Evolutionary conservation across 2,888 invertebrate genomes (phyloP), one percentile per base, ranked within the genome.

Genomic region (Nomada ferruginata): DNA sequence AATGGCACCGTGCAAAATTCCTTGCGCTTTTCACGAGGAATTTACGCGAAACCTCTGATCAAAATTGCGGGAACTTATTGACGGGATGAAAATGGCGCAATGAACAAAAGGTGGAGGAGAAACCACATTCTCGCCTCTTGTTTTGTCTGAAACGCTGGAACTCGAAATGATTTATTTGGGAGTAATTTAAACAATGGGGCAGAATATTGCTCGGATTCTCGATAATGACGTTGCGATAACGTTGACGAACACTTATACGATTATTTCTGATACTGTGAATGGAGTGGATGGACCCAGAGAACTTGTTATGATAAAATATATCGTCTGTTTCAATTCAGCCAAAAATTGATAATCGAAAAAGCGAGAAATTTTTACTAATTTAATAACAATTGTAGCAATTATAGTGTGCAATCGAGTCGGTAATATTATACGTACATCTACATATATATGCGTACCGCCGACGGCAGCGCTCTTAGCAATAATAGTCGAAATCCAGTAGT

Each of bases 1-100:
- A 87, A 85, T 78, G 83, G 78, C 72, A 64, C 18, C 57, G 55
- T 65, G 55, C 11, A 52, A 75, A 78, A 87, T 69, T 78, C 73
- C 83, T 18, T 72, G 36, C 29, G 36, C 60, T 70, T 75, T 79
- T 65, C 75, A 78, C n/a, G 26, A 5, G 53, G 26, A n/a, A 18
- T 26, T 26, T 47, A 44, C 52, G 61, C 3, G 65, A 42, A 13
- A 29, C 15, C 26, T 23, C 47, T 15, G 26, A 29, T 50, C 57
- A 60, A 72, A 73, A 68, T 60, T 64, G 79, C 18, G 76, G 80
- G 70, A 61, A 73, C 73, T 85, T 76, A 81, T 85, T 73, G 74
- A 63, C 47, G 77, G 44, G 69, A 61, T n/a, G 23, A 66, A 75
- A 72, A 82, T 60, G 29, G 64, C 59, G 63, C 2, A 18, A 52